These are phyloP conservation scores for Enteromius viviparus DNA, from an alignment of 2,797 vertebrate genomes.

Conservation along the genomic window DNA sequence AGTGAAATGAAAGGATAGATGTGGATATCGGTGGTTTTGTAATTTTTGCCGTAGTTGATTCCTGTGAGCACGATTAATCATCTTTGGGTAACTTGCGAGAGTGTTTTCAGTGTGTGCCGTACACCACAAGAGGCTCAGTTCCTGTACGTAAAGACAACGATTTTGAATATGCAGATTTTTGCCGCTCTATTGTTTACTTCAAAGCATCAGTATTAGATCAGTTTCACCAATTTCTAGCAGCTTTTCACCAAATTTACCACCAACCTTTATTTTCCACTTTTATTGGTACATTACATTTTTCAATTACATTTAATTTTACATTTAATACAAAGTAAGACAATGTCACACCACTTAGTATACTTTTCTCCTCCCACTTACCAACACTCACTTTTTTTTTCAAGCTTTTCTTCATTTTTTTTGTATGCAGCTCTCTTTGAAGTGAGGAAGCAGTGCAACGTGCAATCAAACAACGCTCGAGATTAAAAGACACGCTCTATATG, in stretches of 20 bases:
- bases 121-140: slow-evolving; percentile 3
- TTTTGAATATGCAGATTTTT: slow-evolving; percentile 13
- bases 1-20: slow-evolving; percentile 49
- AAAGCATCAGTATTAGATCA: neutral
- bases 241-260: neutral
- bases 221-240: neutral
- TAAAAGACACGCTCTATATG: slow-evolving; percentile 67
- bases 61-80: slow-evolving; percentile 18
- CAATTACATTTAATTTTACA: no score
- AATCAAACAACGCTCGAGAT: slow-evolving; percentile 61
- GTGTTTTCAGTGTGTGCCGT: neutral
- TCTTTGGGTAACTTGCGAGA: neutral
- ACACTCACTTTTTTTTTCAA: slow-evolving; percentile 53
- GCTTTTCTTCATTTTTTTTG: slow-evolving; percentile 58
- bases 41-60: neutral
- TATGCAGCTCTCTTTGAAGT: slow-evolving; percentile 72
- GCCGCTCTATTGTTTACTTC: neutral
- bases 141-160: neutral
- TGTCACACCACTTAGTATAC: neutral
- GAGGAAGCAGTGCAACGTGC: slow-evolving; percentile 76
- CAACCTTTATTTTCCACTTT: neutral
- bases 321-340: slow-evolving; percentile 8
- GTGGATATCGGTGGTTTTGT: slow-evolving; percentile 43
- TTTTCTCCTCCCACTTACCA: slow-evolving; percentile 61
- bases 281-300: neutral